A percentile compares a stretch with the other conserved stretches of the same genome.
phyloP scores from a whole-genome alignment of 2,797 vertebrate genomes.

The Sorex maritimensis region DNA sequence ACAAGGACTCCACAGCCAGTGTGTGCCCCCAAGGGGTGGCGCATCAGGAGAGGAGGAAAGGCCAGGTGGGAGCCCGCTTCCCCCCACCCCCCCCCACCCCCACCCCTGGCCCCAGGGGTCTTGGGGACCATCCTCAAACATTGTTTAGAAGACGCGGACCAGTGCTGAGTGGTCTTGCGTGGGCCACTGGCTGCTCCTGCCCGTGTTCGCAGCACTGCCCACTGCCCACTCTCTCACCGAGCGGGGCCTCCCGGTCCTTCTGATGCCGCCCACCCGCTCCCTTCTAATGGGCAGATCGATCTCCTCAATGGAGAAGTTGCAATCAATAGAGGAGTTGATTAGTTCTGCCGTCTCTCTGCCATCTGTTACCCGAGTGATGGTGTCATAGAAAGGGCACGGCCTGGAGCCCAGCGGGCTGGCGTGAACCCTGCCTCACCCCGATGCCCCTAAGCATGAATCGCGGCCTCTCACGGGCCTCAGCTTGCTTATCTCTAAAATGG shows the following conservation, averaged over 20 bases:
- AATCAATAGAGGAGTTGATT: conserved; percentile 78
- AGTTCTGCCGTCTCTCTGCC: conserved; percentile 66
- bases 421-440: not conserved
- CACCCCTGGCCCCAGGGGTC: too few species aligned
- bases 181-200: not conserved
- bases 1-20: not conserved
- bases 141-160: too few species aligned
- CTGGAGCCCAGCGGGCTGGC: not conserved
- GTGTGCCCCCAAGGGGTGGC: not conserved
- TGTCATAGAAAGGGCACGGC: conserved; percentile 66
- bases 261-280: not conserved
- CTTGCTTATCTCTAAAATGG: conserved; percentile 68
- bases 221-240: not conserved
- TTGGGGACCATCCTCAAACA: too few species aligned
- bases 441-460: not conserved
- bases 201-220: not conserved
- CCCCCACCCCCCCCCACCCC: too few species aligned
- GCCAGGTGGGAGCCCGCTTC: too few species aligned
- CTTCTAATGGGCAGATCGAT: conserved; percentile 74
- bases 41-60: not conserved
- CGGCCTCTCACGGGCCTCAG: not conserved
- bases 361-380: conserved; percentile 11
- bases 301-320: conserved; percentile 60
- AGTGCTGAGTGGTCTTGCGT: too few species aligned
- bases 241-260: not conserved